A percentile compares a stretch with the other conserved stretches of the same genome.
phyloP scores from a whole-genome alignment of 2,797 vertebrate genomes.

The Chiropotes sagulatus region DNA sequence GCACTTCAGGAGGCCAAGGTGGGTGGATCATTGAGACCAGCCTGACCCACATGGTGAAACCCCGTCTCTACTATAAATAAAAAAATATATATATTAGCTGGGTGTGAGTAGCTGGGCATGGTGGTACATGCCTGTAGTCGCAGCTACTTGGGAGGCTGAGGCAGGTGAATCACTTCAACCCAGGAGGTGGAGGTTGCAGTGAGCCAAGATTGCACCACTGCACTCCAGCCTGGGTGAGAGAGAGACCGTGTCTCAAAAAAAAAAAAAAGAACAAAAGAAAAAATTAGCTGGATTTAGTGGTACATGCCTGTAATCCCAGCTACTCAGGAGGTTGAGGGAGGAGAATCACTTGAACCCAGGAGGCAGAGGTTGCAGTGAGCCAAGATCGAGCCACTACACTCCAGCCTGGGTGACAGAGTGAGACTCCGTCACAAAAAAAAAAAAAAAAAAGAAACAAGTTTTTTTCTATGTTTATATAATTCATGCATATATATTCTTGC shows the following conservation, averaged over 20 bases:
- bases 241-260: not conserved
- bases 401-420: too few species aligned
- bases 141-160: not conserved
- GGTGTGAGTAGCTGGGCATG: not conserved
- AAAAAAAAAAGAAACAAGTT: not conserved
- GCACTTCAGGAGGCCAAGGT: not conserved
- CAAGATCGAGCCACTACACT: too few species aligned
- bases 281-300: too few species aligned
- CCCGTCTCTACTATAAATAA: not conserved
- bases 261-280: not conserved
- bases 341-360: too few species aligned
- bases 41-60: too few species aligned
- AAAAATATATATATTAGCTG: not conserved
- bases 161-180: too few species aligned
- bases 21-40: not conserved
- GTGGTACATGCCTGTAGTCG: not conserved
- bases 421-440: too few species aligned
- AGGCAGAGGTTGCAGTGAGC: too few species aligned
- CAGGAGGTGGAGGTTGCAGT: not conserved
- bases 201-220: too few species aligned
- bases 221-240: not conserved
- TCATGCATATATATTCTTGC: not conserved
- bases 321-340: too few species aligned
- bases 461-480: not conserved
- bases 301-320: too few species aligned